Evolutionary conservation across 2,888 invertebrate species (phyloP).

Genomic region (Acronicta leporina): DNA sequence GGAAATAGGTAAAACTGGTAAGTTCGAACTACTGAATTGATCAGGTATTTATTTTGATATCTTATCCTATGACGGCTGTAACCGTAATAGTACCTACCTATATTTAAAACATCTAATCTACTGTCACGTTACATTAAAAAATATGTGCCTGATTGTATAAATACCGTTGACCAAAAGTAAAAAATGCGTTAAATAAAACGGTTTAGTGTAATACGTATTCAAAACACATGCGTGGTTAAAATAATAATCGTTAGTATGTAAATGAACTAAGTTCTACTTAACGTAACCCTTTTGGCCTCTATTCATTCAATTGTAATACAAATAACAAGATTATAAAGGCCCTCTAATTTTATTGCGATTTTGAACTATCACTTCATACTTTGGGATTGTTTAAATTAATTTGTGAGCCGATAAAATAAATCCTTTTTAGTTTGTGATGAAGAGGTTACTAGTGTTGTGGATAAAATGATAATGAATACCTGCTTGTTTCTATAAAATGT

Average conservation of each 20-base stretch:
- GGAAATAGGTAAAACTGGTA: too few species aligned
- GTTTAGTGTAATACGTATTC: constrained; percentile 36
- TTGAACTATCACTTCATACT: constrained; percentile 20
- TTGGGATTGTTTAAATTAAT: constrained; percentile 16
- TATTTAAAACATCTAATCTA: too few species aligned
- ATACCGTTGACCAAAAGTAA: constrained; percentile 24
- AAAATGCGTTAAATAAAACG: constrained; percentile 37
- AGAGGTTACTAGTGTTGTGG: neutral
- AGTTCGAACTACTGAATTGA: too few species aligned
- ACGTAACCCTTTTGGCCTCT: constrained; percentile 26
- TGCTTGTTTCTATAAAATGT: too few species aligned
- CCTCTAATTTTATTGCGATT: constrained; percentile 29
- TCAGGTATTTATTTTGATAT: too few species aligned
- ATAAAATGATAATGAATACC: neutral
- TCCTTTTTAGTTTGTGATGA: neutral
- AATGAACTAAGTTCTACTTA: constrained; percentile 39
- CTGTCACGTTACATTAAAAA: constrained; percentile 7
- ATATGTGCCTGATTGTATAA: constrained; percentile 15
- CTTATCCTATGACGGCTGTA: too few species aligned
- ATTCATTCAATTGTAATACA: constrained; percentile 37
- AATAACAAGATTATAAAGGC: constrained; percentile 35
- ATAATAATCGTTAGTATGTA: constrained; percentile 52
- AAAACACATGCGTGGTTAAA: constrained; percentile 34
- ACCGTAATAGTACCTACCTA: too few species aligned
- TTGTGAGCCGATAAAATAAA: constrained; percentile 15